phyloP scores from a whole-genome alignment of 2,888 invertebrate genomes.

The Myathropa florea region DNA sequence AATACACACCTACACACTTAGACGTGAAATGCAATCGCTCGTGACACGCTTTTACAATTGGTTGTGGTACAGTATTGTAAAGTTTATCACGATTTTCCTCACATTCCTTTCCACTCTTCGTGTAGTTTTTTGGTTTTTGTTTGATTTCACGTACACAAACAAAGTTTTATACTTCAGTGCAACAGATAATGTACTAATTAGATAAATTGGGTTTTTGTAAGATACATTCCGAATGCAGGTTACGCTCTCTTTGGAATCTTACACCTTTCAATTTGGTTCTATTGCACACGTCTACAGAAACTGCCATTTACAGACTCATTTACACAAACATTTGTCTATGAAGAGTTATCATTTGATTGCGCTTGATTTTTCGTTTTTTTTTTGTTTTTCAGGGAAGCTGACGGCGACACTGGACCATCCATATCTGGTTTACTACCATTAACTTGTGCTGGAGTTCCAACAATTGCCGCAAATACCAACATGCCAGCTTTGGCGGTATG shows the following conservation, averaged over 20 bases:
- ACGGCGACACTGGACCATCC: slow-evolving; percentile 47
- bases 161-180: background rate
- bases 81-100: slow-evolving; percentile 16
- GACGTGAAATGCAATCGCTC: slow-evolving; percentile 12
- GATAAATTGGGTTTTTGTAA: background rate
- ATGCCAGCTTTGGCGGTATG: slow-evolving; percentile 63
- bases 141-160: background rate
- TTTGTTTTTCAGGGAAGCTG: slow-evolving; percentile 31
- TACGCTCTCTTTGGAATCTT: background rate
- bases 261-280: background rate
- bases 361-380: background rate
- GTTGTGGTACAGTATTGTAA: slow-evolving; percentile 16
- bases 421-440: slow-evolving; percentile 55
- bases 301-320: no score
- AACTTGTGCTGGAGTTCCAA: slow-evolving; percentile 61
- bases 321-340: no score
- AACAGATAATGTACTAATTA: background rate
- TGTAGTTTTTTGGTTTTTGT: background rate
- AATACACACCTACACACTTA: background rate
- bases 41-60: slow-evolving; percentile 22
- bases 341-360: no score
- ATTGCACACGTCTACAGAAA: background rate
- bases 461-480: slow-evolving; percentile 31
- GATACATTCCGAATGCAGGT: background rate
- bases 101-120: slow-evolving; percentile 1